Base-by-base conservation (phyloP, 2,797 vertebrate species). In the Parauchenoglanis ngamensis region DNA sequence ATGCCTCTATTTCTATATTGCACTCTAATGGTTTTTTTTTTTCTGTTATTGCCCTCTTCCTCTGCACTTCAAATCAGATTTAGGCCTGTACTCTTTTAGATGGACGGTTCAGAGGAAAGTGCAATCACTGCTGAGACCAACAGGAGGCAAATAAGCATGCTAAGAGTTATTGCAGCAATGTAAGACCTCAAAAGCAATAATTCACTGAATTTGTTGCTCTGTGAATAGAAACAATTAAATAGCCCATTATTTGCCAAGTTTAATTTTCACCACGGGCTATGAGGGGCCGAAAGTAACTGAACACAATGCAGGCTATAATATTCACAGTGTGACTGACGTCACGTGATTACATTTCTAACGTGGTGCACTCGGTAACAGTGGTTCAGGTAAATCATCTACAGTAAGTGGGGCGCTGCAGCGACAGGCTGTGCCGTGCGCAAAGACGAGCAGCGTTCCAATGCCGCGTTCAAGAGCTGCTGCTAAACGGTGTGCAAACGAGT, bases 311-410 rank as follows among this genome's bases (percentile, higher is more conserved):
- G 63, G 46, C 63, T 83, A 23, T 67, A 54, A 68, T 68, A 68
- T 54, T 83, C 63, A 23, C 81, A 13, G 61, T 11, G 46, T 68
- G 61, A 65, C 40, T 54, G 81, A 83, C 4, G 10, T 68, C 46
- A 83, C 44, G 46, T 68, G 61, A 68, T 31, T 67, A 31, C 44
- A 28, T 28, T 7, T 52, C 46, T 44, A 44, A 57, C 2, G 35
- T 17, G 67, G 10, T 88, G 86, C 88, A 70, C 86, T 52, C 85
- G 59, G 52, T 84, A 67, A 56, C 52, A 81, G 78, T 63, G 59
- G 4, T n/a, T 65, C 56, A 79, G 67, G 65, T 87, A 35, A 90
- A 89, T 90, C 49, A 90, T 88, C 80, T 61, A 85, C 87, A 80
- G 80, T 70, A 28, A 86, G 52, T 83, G 12, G 68, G 68, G 82